Conservation (phyloP, 2,113 vertebrate genomes). For the Notothenia rossii region DNA sequence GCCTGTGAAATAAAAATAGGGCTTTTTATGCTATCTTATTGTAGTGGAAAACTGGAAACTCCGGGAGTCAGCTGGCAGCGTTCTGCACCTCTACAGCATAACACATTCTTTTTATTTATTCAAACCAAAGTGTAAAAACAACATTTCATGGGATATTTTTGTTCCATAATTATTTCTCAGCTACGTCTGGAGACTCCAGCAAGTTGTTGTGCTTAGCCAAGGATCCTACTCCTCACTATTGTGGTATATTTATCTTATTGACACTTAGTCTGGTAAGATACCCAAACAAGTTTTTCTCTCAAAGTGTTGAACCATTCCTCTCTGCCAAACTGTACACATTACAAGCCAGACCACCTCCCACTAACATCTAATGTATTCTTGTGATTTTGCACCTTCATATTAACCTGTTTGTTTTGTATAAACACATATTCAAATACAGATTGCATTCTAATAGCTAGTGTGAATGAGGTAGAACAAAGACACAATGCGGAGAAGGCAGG, state of each 20-base stretch:
- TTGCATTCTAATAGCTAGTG: neutral
- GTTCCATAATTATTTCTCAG: neutral
- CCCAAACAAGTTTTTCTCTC: too few relatives aligned
- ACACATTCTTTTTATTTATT: neutral
- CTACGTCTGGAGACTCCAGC: neutral
- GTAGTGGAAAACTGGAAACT: neutral
- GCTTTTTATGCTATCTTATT: neutral
- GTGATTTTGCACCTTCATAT: neutral
- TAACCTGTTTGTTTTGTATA: neutral
- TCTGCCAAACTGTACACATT: neutral
- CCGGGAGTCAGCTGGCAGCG: too few relatives aligned
- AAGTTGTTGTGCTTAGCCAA: neutral
- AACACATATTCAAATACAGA: neutral
- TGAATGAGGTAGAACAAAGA: slow-evolving; percentile 1
- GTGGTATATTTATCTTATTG: neutral
- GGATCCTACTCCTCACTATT: neutral
- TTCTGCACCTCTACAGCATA: neutral
- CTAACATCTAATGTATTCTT: neutral
- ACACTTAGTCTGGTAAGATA: neutral
- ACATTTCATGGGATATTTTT: neutral
- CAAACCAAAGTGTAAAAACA: neutral
- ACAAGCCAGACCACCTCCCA: neutral
- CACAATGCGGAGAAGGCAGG: slow-evolving; percentile 4
- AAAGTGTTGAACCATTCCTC: neutral
- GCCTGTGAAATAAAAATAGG: neutral